Percentiles rank a stretch among this genome's conserved stretches.
phyloP scores from a whole-genome alignment of 2,888 invertebrate genomes.

The Andrena haemorrhoa region DNA sequence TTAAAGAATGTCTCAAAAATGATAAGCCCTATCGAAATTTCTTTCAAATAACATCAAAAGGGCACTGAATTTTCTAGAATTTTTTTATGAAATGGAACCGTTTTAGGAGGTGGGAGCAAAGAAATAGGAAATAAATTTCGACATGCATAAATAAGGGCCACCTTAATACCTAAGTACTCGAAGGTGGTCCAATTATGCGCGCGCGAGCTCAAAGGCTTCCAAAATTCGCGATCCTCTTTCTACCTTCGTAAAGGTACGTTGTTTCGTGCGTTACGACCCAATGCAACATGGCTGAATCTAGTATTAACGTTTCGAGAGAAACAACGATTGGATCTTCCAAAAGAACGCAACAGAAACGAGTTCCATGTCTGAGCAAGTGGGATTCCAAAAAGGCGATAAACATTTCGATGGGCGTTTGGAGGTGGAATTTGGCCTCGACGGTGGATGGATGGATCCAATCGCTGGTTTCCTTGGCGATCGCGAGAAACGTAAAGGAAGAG shows the following conservation, averaged over 20 bases:
- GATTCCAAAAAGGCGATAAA: slow-evolving; percentile 5
- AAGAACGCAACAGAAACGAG: not conserved
- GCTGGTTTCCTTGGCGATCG: not conserved
- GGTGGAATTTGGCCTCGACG: not conserved
- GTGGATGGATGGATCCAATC: not conserved
- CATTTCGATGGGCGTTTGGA: not conserved
- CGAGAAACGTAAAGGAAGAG: slow-evolving; percentile 12
- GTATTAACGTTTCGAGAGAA: not conserved
- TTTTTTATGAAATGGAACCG: no score
- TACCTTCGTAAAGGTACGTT: not conserved
- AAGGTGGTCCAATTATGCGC: no score
- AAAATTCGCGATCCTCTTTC: not conserved
- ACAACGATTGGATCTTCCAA: not conserved
- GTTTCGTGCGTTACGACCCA: not conserved
- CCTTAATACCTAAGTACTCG: no score
- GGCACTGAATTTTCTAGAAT: no score
- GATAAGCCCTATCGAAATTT: no score
- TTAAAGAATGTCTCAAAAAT: no score
- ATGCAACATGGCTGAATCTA: not conserved
- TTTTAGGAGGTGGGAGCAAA: no score
- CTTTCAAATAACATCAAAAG: no score
- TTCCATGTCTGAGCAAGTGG: not conserved
- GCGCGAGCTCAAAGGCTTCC: not conserved
- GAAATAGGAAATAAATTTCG: no score
- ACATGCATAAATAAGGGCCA: no score